Percentiles rank a stretch among this genome's conserved stretches.
Conservation (phyloP, 2,888 invertebrate genomes). For the Heliconius charithonia region DNA sequence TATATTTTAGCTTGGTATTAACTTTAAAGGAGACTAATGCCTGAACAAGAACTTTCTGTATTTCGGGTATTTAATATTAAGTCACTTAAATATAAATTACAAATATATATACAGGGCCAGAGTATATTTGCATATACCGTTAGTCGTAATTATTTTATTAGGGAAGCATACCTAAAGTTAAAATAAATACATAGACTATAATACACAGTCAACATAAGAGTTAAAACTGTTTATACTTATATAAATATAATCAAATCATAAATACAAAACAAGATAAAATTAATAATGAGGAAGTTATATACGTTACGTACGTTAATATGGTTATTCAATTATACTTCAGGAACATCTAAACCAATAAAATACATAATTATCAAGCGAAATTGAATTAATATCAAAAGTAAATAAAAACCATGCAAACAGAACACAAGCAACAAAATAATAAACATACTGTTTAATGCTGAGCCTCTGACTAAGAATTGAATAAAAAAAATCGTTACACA, state of each 20-base stretch:
- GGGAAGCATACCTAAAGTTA: background rate
- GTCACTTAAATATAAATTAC: background rate
- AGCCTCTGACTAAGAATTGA: slow-evolving; percentile 42
- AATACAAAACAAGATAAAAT: slow-evolving; percentile 1
- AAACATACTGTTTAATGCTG: slow-evolving; percentile 74
- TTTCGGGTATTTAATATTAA: background rate
- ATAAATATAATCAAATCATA: slow-evolving; percentile 3
- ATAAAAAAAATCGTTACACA: slow-evolving; percentile 60
- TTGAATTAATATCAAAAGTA: slow-evolving; percentile 17
- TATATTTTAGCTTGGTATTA: background rate
- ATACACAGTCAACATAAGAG: background rate
- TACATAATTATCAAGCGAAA: slow-evolving; percentile 5
- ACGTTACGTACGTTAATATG: background rate
- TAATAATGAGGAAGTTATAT: background rate
- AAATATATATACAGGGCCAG: slow-evolving; percentile 12
- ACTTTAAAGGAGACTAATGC: background rate
- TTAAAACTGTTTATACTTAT: slow-evolving; percentile 4
- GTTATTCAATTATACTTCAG: background rate
- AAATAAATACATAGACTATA: slow-evolving; percentile 8
- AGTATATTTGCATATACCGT: background rate
- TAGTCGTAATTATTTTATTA: background rate
- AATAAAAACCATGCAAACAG: slow-evolving; percentile 51
- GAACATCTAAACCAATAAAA: background rate
- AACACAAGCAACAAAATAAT: slow-evolving; percentile 58
- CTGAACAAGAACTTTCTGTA: background rate